These are phyloP conservation scores for Apamea epomidion DNA, from an alignment of 2,888 invertebrate genomes.

Conservation along the genomic window DNA sequence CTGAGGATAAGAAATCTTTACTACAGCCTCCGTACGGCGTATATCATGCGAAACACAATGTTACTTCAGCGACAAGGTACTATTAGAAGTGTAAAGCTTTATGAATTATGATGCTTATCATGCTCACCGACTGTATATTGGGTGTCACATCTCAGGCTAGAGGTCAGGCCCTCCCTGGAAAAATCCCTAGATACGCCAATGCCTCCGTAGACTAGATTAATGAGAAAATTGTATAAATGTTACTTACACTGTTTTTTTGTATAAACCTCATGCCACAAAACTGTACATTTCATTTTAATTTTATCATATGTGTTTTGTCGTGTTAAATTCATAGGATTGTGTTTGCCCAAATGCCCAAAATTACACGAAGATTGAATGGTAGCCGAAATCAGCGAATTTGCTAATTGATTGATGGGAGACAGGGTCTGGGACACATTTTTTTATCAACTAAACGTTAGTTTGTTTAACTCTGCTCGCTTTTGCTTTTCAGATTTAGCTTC, in stretches of 20 bases:
- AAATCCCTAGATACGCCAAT: too few relatives aligned
- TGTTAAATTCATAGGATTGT: neutral
- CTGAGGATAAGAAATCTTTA: neutral
- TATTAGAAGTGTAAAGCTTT: too few relatives aligned
- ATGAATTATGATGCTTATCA: too few relatives aligned
- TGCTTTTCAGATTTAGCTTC: neutral
- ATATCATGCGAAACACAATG: too few relatives aligned
- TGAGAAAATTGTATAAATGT: neutral
- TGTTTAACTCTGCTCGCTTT: neutral
- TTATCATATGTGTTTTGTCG: neutral
- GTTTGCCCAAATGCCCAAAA: slow-evolving; percentile 14
- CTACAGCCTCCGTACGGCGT: too few relatives aligned
- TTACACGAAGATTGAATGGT: slow-evolving; percentile 46
- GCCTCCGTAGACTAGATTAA: neutral
- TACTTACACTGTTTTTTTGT: neutral
- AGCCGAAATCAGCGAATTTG: slow-evolving; percentile 19
- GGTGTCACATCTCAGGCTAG: too few relatives aligned
- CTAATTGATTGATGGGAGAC: slow-evolving; percentile 55
- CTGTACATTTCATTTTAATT: neutral
- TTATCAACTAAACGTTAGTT: slow-evolving; percentile 6
- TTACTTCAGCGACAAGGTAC: too few relatives aligned
- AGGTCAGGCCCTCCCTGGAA: too few relatives aligned
- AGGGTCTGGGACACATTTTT: neutral
- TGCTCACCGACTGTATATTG: too few relatives aligned
- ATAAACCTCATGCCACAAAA: neutral